Conservation (phyloP, 2,888 invertebrate genomes). For the Diogma glabrata region DNA sequence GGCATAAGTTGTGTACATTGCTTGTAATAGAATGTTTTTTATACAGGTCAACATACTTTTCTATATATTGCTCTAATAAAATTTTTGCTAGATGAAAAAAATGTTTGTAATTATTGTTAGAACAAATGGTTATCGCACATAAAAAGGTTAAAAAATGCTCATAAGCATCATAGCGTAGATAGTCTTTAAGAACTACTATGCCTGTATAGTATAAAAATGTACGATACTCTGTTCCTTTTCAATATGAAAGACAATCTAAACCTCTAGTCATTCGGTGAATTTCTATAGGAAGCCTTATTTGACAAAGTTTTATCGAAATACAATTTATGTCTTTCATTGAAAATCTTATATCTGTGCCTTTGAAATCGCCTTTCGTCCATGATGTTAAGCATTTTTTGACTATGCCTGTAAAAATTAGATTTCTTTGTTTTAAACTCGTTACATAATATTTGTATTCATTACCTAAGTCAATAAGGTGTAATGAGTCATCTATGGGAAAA, state of each 20-base stretch:
- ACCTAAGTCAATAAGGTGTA: too few relatives aligned
- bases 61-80: background rate
- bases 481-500: too few relatives aligned
- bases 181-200: background rate
- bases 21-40: background rate
- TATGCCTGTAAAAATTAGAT: too few relatives aligned
- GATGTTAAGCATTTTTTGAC: background rate
- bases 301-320: background rate
- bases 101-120: too few relatives aligned
- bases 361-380: background rate
- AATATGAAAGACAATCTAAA: background rate
- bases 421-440: too few relatives aligned
- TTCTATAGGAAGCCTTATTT: background rate
- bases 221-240: background rate
- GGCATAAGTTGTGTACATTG: slow-evolving; percentile 5
- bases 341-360: background rate
- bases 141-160: too few relatives aligned
- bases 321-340: too few relatives aligned
- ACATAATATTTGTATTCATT: too few relatives aligned
- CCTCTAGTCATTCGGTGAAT: background rate
- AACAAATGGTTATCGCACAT: too few relatives aligned
- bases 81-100: background rate
- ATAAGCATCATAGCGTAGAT: too few relatives aligned
- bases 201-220: background rate
- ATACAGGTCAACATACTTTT: background rate